A percentile compares a stretch with the other conserved stretches of the same genome.
phyloP scores from a whole-genome alignment of 2,888 invertebrate genomes.

The Andrena dorsata region DNA sequence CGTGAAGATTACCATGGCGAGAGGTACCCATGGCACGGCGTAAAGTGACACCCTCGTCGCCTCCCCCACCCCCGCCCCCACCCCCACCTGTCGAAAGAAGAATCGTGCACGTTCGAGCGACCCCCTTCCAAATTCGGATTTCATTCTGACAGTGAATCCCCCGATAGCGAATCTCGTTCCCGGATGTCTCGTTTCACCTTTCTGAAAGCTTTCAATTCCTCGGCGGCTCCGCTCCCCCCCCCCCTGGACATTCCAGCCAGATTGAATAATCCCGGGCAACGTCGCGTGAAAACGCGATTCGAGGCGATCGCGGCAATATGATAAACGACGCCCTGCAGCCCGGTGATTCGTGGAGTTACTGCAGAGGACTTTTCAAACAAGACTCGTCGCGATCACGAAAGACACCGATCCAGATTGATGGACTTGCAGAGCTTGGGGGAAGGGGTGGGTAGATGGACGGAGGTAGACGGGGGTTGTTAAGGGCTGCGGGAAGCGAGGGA shows the following conservation, averaged over 20 bases:
- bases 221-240: constrained; percentile 37
- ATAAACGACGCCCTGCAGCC: constrained; percentile 55
- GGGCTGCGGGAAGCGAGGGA: constrained; percentile 5
- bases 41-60: neutral
- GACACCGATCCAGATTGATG: constrained; percentile 15
- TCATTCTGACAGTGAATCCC: constrained; percentile 47
- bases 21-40: neutral
- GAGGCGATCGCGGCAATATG: constrained; percentile 65
- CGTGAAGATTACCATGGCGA: neutral
- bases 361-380: constrained; percentile 19
- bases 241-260: constrained; percentile 59
- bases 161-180: constrained; percentile 45
- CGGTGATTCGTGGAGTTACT: constrained; percentile 20
- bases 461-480: constrained; percentile 31
- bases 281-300: constrained; percentile 57
- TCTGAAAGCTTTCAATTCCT: constrained; percentile 64
- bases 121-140: constrained; percentile 38
- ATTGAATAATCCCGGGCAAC: constrained; percentile 64
- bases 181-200: constrained; percentile 53
- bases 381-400: neutral
- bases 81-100: no score
- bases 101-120: constrained; percentile 2
- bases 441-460: no score
- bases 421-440: neutral
- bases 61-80: no score